Percentiles rank a stretch among this genome's conserved stretches.
phyloP scores from a whole-genome alignment of 2,797 vertebrate genomes.

The Spinus pinus region DNA sequence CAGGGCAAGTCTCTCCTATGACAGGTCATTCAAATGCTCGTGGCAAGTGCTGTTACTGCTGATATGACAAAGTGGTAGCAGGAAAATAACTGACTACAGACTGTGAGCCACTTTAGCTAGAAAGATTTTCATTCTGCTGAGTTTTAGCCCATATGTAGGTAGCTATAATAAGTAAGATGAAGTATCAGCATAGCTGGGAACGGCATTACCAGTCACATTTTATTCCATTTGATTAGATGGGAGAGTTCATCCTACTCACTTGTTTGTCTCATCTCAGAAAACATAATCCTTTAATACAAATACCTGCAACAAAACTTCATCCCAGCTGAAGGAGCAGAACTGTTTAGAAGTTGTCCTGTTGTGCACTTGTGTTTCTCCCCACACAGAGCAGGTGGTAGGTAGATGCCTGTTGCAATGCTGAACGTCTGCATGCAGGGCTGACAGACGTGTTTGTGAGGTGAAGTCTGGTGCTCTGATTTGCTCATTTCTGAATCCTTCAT shows the following conservation, averaged over 20 bases:
- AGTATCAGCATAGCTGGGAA: background rate
- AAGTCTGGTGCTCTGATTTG: background rate
- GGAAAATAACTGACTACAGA: background rate
- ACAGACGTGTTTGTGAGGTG: background rate
- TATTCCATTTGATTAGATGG: background rate
- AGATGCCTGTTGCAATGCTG: background rate
- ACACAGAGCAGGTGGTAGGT: background rate
- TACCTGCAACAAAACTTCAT: background rate
- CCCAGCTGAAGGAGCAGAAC: background rate
- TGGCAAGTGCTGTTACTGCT: background rate
- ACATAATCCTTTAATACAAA: background rate
- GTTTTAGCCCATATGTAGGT: background rate
- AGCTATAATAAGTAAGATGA: background rate
- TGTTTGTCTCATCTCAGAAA: constrained; percentile 4
- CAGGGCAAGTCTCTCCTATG: background rate
- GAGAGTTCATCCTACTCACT: constrained; percentile 12
- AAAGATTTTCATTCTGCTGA: background rate
- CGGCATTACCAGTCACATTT: constrained; percentile 4
- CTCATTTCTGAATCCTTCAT: background rate
- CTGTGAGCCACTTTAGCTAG: background rate
- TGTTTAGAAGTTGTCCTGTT: background rate
- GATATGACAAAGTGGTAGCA: background rate
- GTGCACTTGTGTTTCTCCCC: background rate
- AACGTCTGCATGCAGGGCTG: background rate
- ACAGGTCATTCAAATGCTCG: background rate